These are phyloP conservation scores for Saccostrea cuccullata DNA, from an alignment of 1,140 invertebrate genomes.

Conservation along the genomic window DNA sequence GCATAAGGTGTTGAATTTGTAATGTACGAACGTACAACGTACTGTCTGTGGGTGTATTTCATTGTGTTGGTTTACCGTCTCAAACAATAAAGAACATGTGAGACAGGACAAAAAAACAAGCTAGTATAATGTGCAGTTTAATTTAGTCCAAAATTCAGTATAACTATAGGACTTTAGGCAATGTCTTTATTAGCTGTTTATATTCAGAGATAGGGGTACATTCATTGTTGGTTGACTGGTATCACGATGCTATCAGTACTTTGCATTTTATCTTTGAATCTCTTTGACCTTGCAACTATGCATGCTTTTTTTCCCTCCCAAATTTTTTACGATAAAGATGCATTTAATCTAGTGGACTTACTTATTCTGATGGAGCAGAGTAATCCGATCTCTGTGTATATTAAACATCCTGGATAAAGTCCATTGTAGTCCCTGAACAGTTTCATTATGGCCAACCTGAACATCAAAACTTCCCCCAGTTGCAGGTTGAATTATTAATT, in stretches of 20 bases:
- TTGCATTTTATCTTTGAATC: too few species aligned
- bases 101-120: too few species aligned
- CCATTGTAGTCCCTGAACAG: conserved; percentile 92
- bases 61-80: too few species aligned
- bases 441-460: conserved; percentile 87
- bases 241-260: neutral
- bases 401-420: conserved; percentile 93
- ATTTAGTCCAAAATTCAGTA: too few species aligned
- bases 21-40: neutral
- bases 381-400: conserved; percentile 94
- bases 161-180: too few species aligned
- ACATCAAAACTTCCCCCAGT: conserved; percentile 94
- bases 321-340: neutral
- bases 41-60: neutral
- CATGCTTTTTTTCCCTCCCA: neutral
- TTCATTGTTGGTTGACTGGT: neutral
- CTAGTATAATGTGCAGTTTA: too few species aligned
- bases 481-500: conserved; percentile 82
- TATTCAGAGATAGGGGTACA: neutral
- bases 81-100: too few species aligned
- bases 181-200: neutral
- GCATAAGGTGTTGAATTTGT: neutral
- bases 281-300: neutral
- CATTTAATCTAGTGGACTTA: conserved; percentile 75
- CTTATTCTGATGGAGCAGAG: conserved; percentile 94